Base-by-base conservation (phyloP, 2,113 vertebrate genomes). In the Coptodon bakossiorum region DNA sequence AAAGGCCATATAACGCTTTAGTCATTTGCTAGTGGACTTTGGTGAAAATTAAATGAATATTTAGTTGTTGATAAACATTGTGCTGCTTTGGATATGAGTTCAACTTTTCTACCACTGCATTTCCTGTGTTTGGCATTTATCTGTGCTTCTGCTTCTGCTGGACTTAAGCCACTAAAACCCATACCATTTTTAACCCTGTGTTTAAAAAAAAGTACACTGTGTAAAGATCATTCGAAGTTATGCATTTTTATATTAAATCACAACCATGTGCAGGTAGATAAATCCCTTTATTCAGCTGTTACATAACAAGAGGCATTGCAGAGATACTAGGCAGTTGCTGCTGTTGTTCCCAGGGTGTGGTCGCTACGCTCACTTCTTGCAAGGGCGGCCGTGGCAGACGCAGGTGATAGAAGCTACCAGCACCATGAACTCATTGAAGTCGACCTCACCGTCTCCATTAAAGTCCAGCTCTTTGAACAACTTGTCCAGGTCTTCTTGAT, bases 391-490 rank as follows among this genome's bases (percentile, higher is more conserved):
- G 1, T 97, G 96, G 52, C 93, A 96, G 86, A 91, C 86, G 2
- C 91, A 93, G 13, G 95, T 93, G 31, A 97, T 61, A 2, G 86
- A 19, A 8, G 95, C 92, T 13, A 97, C 91, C 5, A 96, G 85
- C 57, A 94, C 80, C 4, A 97, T 27, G 82, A 97, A 97, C 90
- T 97, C 97, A 1, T 12, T 94, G 95, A 97, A 97, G 93, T 97
- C 97, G 31, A 97, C 92, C 86, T 96, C 84, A 0, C 81, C 82
- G 53, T 97, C 96, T 0, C 94, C 88, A 0, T 97, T 94, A 9
- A 93, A 80, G 14, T 97, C 97, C 89, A 97, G 91, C 38, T 92
- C 83, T 80, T 95, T 94, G 84, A 97, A 63, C 54, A 97, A 50
- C 66, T 93, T 91, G 12, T 96, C 94, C 45, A 95, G 89, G 1